These are phyloP conservation scores for Phylloscopus trochiloides DNA, from an alignment of 2,113 vertebrate genomes.

Conservation along the genomic window DNA sequence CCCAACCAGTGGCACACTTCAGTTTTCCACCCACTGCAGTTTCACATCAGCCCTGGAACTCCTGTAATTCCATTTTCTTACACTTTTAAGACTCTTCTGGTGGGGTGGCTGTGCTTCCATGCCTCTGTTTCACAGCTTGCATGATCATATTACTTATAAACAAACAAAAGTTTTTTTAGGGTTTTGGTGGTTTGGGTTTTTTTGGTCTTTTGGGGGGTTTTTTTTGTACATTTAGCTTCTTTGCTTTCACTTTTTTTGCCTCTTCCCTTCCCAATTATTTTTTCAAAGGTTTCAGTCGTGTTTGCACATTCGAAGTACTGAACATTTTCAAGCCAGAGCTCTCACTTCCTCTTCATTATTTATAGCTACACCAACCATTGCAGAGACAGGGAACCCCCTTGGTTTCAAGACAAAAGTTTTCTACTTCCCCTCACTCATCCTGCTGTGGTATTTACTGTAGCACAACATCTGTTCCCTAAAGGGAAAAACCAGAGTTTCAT, in stretches of 20 bases:
- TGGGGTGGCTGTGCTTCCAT: not conserved
- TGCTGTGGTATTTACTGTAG: not conserved
- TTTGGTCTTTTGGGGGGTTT: too few species aligned
- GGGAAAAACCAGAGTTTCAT: not conserved
- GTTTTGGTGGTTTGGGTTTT: too few species aligned
- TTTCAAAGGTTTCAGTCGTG: not conserved
- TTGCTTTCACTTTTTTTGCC: not conserved
- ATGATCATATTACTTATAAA: fast-evolving
- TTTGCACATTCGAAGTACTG: not conserved
- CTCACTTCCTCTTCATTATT: not conserved
- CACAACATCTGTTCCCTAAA: fast-evolving
- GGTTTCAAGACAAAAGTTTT: not conserved
- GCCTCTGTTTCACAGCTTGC: not conserved
- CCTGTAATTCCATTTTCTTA: not conserved
- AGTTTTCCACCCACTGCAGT: not conserved
- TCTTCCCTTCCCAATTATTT: not conserved
- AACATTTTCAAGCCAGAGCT: not conserved
- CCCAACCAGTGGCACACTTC: not conserved
- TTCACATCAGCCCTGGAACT: not conserved
- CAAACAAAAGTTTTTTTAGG: not conserved
- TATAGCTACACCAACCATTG: not conserved
- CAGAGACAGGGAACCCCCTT: not conserved
- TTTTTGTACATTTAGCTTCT: not conserved
- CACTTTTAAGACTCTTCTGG: not conserved
- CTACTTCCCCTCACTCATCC: not conserved